phyloP scores from a whole-genome alignment of 2,888 invertebrate species.

The Polyommatus icarus region DNA sequence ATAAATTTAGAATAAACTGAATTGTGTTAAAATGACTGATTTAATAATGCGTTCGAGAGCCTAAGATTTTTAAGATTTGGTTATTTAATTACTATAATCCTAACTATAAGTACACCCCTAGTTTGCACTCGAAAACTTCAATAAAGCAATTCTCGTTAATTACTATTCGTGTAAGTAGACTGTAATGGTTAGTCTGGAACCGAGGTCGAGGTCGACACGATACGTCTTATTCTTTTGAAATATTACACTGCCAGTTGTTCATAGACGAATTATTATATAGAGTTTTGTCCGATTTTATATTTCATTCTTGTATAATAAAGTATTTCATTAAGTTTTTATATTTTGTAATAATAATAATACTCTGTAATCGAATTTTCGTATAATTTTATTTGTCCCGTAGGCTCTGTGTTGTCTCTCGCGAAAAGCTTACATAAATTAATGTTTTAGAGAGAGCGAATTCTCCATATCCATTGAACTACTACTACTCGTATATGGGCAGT shows the following conservation, averaged over 20 bases:
- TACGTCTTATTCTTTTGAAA: conserved; percentile 59
- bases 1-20: conserved; percentile 78
- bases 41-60: conserved; percentile 79
- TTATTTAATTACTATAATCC: conserved; percentile 68
- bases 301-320: conserved; percentile 72
- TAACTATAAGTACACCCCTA: conserved; percentile 75
- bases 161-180: conserved; percentile 75
- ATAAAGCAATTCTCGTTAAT: conserved; percentile 78
- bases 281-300: conserved; percentile 73
- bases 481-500: not conserved
- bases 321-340: conserved; percentile 72
- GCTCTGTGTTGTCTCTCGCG: conserved; percentile 61
- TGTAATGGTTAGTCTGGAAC: conserved; percentile 56
- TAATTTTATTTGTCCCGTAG: conserved; percentile 46
- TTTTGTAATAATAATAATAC: conserved; percentile 53
- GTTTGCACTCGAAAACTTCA: conserved; percentile 73
- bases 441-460: not conserved
- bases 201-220: conserved; percentile 50
- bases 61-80: conserved; percentile 78
- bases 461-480: not conserved
- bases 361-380: conserved; percentile 42
- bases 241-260: conserved; percentile 77
- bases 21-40: conserved; percentile 80
- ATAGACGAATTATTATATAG: conserved; percentile 69
- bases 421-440: conserved; percentile 21